A percentile compares a stretch with the other conserved stretches of the same genome.
phyloP scores from a whole-genome alignment of 2,797 vertebrate species.

The Phoxinus dragarum region DNA sequence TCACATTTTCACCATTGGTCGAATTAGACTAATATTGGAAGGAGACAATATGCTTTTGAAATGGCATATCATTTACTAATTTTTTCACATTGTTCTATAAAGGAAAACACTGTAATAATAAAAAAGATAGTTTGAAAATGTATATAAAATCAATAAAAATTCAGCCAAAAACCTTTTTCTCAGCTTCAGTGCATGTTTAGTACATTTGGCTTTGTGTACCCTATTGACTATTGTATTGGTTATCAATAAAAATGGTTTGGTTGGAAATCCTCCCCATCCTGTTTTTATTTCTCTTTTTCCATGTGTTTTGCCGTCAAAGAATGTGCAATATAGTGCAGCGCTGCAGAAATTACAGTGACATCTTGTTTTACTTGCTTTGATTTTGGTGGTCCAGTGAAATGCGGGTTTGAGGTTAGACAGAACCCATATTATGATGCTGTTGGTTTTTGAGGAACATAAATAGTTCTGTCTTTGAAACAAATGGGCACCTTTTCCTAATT shows the following conservation, averaged over 20 bases:
- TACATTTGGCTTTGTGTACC: neutral
- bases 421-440: neutral
- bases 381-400: conserved; percentile 5
- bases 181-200: no score
- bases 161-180: no score
- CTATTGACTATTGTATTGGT: neutral
- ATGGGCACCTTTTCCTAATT: neutral
- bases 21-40: no score
- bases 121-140: no score
- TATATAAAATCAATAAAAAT: no score
- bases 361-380: conserved; percentile 27
- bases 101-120: no score
- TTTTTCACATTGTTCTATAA: no score
- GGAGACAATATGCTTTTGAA: no score
- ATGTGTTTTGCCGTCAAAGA: neutral
- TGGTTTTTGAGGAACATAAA: neutral
- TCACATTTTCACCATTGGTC: no score
- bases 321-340: neutral
- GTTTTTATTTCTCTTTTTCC: neutral
- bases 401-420: neutral
- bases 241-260: neutral
- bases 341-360: neutral
- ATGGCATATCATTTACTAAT: no score
- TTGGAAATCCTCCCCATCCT: neutral
- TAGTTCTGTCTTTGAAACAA: neutral